Evolutionary conservation across 2,888 invertebrate genomes (phyloP).

Genomic region (Cryptocheilus praepositus): DNA sequence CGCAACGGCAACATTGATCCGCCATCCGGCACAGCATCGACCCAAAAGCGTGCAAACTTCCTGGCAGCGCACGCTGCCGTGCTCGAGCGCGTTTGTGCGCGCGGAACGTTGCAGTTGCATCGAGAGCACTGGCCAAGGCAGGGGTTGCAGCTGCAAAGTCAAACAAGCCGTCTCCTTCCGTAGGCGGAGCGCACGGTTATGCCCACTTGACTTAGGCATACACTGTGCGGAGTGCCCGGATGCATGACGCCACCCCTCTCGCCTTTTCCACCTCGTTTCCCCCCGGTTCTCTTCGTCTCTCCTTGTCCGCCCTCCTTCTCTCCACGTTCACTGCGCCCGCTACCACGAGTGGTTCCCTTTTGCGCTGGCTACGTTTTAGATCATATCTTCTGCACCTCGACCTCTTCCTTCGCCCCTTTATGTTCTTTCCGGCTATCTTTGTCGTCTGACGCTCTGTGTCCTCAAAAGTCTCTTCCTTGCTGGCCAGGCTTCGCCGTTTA

Average conservation of each 20-base stretch:
- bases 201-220: slow-evolving; percentile 39
- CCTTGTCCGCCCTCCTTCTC: no score
- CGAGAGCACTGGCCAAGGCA: neutral
- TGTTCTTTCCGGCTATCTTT: slow-evolving; percentile 17
- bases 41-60: no score
- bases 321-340: slow-evolving; percentile 14
- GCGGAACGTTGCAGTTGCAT: slow-evolving; percentile 23
- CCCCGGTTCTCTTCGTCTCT: slow-evolving; percentile 7
- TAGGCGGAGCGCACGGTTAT: slow-evolving; percentile 35
- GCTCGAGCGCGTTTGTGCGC: slow-evolving; percentile 10
- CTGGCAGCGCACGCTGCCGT: neutral
- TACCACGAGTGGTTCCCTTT: neutral
- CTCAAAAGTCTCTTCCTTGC: no score
- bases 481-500: no score
- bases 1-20: no score
- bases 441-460: slow-evolving; percentile 5
- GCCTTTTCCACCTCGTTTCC: slow-evolving; percentile 29
- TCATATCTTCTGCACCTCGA: neutral
- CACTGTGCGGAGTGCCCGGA: slow-evolving; percentile 16
- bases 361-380: neutral
- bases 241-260: slow-evolving; percentile 4
- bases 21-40: no score
- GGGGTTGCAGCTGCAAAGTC: slow-evolving; percentile 38
- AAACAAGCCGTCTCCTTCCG: slow-evolving; percentile 32
- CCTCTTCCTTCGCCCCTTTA: slow-evolving; percentile 4